phyloP scores from a whole-genome alignment of 2,888 invertebrate genomes.

The Nemurella pictetii region DNA sequence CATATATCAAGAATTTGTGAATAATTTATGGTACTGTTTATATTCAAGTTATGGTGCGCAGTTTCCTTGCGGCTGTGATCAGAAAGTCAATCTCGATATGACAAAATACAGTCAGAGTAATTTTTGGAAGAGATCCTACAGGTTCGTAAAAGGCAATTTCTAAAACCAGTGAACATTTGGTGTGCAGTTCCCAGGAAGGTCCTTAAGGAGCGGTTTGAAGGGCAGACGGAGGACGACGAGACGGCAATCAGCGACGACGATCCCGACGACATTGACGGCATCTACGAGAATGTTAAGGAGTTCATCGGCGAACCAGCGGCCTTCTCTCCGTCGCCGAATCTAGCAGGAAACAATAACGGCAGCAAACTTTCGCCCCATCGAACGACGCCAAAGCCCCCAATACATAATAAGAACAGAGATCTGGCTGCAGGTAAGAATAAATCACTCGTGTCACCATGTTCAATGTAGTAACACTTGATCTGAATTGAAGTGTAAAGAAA shows the following conservation, averaged over 20 bases:
- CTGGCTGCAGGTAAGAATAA: background rate
- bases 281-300: conserved; percentile 53
- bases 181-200: conserved; percentile 79
- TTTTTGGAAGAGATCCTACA: too few relatives aligned
- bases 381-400: conserved; percentile 20
- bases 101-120: too few relatives aligned
- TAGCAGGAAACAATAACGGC: conserved; percentile 39
- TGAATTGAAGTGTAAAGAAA: background rate
- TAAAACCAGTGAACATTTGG: too few relatives aligned
- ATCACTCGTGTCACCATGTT: background rate
- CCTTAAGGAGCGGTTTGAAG: conserved; percentile 79
- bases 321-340: conserved; percentile 59
- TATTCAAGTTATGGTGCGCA: too few relatives aligned
- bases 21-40: too few relatives aligned
- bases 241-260: conserved; percentile 53
- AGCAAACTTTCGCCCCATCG: conserved; percentile 7
- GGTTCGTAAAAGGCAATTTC: too few relatives aligned
- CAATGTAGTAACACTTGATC: background rate
- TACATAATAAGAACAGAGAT: conserved; percentile 25
- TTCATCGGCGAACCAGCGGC: conserved; percentile 61
- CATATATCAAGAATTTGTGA: too few relatives aligned
- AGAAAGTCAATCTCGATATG: too few relatives aligned
- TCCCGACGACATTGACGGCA: conserved; percentile 56
- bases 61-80: too few relatives aligned
- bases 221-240: conserved; percentile 77